Evolutionary conservation across 1,140 invertebrate genomes (phyloP).

Genomic region (Drosophila miranda): DNA sequence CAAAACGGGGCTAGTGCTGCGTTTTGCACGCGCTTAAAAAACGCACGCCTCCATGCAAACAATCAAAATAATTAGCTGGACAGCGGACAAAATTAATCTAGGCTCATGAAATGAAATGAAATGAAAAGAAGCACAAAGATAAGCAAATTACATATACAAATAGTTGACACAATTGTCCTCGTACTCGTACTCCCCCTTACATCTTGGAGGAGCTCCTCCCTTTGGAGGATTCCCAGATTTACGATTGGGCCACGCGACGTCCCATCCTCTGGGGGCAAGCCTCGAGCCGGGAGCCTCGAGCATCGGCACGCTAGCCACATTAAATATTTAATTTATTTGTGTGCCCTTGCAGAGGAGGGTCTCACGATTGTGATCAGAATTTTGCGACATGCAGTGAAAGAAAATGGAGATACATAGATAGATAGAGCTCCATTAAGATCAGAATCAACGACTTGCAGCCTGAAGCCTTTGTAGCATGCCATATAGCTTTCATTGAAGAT

Average conservation of each 20-base stretch:
- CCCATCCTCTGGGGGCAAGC: neutral
- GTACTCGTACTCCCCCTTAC: neutral
- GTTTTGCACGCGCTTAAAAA: slow-evolving; percentile 61
- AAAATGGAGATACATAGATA: no score
- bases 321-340: slow-evolving; percentile 48
- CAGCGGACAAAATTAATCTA: slow-evolving; percentile 46
- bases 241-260: slow-evolving; percentile 42
- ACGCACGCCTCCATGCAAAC: slow-evolving; percentile 22
- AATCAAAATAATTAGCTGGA: slow-evolving; percentile 68
- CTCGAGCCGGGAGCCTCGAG: neutral
- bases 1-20: slow-evolving; percentile 34
- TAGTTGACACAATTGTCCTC: slow-evolving; percentile 49
- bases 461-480: no score
- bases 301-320: slow-evolving; percentile 16
- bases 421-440: no score
- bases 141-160: slow-evolving; percentile 55
- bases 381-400: no score
- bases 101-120: slow-evolving; percentile 44
- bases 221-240: slow-evolving; percentile 39
- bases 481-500: no score
- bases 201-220: slow-evolving; percentile 13
- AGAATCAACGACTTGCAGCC: no score
- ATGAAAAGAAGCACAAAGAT: slow-evolving; percentile 21
- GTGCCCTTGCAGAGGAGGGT: neutral
- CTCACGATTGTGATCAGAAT: no score